These are phyloP conservation scores for Parnassius apollo DNA, from an alignment of 2,888 invertebrate genomes.

Conservation along the genomic window DNA sequence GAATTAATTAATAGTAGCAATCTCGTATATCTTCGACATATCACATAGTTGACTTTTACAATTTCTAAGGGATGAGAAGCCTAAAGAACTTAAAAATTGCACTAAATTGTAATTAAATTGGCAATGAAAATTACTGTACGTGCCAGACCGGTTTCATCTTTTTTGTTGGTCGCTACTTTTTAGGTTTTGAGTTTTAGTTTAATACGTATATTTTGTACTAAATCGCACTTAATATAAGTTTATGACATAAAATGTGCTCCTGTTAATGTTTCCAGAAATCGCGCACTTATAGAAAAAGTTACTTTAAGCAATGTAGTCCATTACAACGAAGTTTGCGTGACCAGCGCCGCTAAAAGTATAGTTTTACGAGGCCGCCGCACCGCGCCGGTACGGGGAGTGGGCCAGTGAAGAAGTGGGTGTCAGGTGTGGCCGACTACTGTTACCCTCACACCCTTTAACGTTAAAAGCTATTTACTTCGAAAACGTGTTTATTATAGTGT, in stretches of 20 bases:
- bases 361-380: slow-evolving; percentile 11
- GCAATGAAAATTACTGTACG: no score
- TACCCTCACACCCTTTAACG: slow-evolving; percentile 12
- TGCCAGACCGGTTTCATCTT: no score
- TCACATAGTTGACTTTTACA: no score
- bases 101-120: no score
- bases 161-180: no score
- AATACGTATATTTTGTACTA: no score
- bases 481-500: slow-evolving; percentile 24
- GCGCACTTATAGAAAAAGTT: slow-evolving; percentile 3
- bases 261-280: not conserved
- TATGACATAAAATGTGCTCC: not conserved
- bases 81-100: no score
- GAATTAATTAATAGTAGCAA: no score
- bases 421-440: slow-evolving; percentile 21
- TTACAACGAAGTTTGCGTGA: slow-evolving; percentile 23
- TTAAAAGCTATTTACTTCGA: slow-evolving; percentile 18
- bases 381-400: slow-evolving; percentile 3
- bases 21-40: no score
- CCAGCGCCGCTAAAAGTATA: slow-evolving; percentile 23
- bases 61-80: no score
- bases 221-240: no score
- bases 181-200: no score
- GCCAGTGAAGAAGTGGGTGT: slow-evolving; percentile 10
- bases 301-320: slow-evolving; percentile 9